Percentiles rank a stretch among this genome's conserved stretches.
These are phyloP conservation scores for Pammene fasciana DNA, from an alignment of 2,888 invertebrate species.

Conservation along the genomic window DNA sequence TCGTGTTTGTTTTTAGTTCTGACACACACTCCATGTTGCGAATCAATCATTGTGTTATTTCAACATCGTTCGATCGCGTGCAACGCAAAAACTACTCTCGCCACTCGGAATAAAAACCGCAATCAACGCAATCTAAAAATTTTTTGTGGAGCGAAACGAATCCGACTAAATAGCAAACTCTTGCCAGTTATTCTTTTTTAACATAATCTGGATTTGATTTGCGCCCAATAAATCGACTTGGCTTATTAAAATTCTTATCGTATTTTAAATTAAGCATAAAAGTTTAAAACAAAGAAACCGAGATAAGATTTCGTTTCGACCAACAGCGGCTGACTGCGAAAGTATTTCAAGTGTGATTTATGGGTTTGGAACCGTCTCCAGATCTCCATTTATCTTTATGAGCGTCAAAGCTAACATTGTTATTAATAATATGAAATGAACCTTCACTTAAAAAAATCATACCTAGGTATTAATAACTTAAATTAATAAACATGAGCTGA, in stretches of 20 bases:
- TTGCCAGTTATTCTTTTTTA: conserved; percentile 24
- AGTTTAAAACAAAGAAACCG: conserved; percentile 33
- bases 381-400: conserved; percentile 33
- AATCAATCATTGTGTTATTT: conserved; percentile 69
- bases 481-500: conserved; percentile 28
- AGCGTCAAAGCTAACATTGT: conserved; percentile 28
- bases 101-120: neutral
- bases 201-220: conserved; percentile 27
- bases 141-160: conserved; percentile 31
- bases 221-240: conserved; percentile 17
- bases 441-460: conserved; percentile 2
- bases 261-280: conserved; percentile 31
- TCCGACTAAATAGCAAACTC: conserved; percentile 28
- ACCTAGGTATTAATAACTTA: neutral
- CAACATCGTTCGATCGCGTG: conserved; percentile 58
- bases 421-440: conserved; percentile 17
- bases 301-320: conserved; percentile 31
- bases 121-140: conserved; percentile 1
- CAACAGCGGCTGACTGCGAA: conserved; percentile 27
- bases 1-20: conserved; percentile 63
- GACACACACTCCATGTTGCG: conserved; percentile 61
- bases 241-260: conserved; percentile 33
- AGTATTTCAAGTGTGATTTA: conserved; percentile 37
- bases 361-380: conserved; percentile 28
- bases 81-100: conserved; percentile 40